Percentiles rank a stretch among this genome's conserved stretches.
phyloP scores from a whole-genome alignment of 2,888 invertebrate genomes.

The Dascillus cervinus region DNA sequence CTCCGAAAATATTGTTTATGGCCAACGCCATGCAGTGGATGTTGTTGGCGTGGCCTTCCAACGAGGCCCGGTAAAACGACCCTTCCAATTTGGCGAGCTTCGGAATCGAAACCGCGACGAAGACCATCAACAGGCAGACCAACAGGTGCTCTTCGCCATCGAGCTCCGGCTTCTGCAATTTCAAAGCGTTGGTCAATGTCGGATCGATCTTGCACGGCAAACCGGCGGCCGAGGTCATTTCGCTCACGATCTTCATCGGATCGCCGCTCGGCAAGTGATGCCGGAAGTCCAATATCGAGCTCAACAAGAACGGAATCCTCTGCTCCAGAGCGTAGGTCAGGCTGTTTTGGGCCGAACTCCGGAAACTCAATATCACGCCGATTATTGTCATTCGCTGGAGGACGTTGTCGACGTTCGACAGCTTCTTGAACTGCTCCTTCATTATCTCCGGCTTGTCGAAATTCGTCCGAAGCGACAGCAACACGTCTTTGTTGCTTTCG shows the following conservation, averaged over 20 bases:
- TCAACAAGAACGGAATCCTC: slow-evolving; percentile 90
- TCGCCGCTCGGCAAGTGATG: slow-evolving; percentile 88
- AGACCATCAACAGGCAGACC: slow-evolving; percentile 96
- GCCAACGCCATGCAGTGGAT: slow-evolving; percentile 97
- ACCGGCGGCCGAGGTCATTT: slow-evolving; percentile 97
- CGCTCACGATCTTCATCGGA: slow-evolving; percentile 84
- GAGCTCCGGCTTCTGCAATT: slow-evolving; percentile 79
- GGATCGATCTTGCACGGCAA: slow-evolving; percentile 92
- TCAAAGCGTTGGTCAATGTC: slow-evolving; percentile 81
- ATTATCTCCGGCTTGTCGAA: slow-evolving; percentile 98
- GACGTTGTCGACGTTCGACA: slow-evolving; percentile 91
- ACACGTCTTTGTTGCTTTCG: slow-evolving; percentile 83
- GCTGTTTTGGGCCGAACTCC: slow-evolving; percentile 89
- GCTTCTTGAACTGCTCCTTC: slow-evolving; percentile 88
- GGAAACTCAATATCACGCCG: slow-evolving; percentile 93
- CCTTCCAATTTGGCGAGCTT: slow-evolving; percentile 85
- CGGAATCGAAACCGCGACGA: slow-evolving; percentile 95
- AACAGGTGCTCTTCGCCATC: slow-evolving; percentile 90
- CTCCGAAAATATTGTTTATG: slow-evolving; percentile 92
- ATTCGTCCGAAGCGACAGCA: slow-evolving; percentile 85
- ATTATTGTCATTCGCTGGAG: slow-evolving; percentile 96
- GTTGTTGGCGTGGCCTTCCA: slow-evolving; percentile 96
- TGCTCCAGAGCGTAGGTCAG: slow-evolving; percentile 88
- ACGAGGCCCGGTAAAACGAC: slow-evolving; percentile 79
- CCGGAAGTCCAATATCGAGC: slow-evolving; percentile 90